Base-by-base conservation (phyloP, 2,888 invertebrate species). In the Drosophila planitibia region DNA sequence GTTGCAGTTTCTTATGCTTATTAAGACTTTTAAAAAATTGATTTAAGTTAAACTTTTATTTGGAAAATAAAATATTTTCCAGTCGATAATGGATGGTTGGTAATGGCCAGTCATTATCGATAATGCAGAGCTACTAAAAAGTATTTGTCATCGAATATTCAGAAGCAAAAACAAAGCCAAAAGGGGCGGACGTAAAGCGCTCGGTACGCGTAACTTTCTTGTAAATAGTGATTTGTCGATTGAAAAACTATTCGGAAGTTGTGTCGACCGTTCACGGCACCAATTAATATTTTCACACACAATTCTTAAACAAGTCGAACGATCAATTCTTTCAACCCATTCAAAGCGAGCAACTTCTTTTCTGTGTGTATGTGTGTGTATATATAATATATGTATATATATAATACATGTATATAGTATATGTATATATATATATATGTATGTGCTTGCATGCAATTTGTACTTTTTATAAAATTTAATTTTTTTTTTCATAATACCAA, bases 151-250 rank as follows among this genome's bases (percentile, higher is more conserved):
- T 81, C 78, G 78, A 80, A 62, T 76, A 76, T 53, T 60, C 81
- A 79, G 77, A 81, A 79, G 63, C 63, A 79, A 76, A 79, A 81
- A 79, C 79, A 81, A 76, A 79, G 81, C 81, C 79, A 79, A 81
- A 77, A 81, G 73, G 81, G 81, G 81, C 81, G 79, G 77, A 81
- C 77, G 79, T 68, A 47, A 69, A 81, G 65, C 78, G 81, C 77
- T 81, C 79, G 79, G 79, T 79, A 79, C 79, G 77, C 79, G 81
- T 81, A 65, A 72, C 68, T 72, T 80, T 52, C 62, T 79, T 79
- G 55, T 73, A 76, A 76, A 76, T 81, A 57, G 37, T 76, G 51
- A 65, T 69, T 47, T 81, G 81, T 64, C 76, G 58, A 49, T 41
- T 59, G 35, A 25, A 66, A 62, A 81, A 51, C 37, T 28, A 47